Percentiles rank a stretch among this genome's conserved stretches.
These are phyloP conservation scores for Bos indicus DNA, from an alignment of 2,113 vertebrate species.

Conservation along the genomic window DNA sequence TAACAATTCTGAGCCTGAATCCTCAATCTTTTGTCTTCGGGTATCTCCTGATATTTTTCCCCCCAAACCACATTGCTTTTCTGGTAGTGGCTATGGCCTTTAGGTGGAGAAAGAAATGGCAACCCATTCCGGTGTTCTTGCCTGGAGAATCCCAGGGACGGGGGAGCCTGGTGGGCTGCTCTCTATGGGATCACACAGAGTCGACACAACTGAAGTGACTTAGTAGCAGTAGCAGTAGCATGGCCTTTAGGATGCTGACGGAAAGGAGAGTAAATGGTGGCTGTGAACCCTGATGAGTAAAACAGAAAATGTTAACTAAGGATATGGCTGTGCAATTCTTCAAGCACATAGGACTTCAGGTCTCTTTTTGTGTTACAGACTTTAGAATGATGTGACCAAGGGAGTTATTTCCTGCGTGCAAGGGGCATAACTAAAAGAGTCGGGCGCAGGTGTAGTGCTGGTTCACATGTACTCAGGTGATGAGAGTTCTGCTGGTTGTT, in stretches of 20 bases:
- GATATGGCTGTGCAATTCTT: background rate
- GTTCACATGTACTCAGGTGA: background rate
- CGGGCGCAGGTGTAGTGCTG: rapidly evolving
- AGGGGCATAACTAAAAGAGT: background rate
- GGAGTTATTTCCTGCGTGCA: rapidly evolving
- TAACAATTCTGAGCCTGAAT: background rate
- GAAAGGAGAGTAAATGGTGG: background rate
- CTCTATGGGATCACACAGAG: too few relatives aligned
- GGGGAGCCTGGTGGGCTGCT: too few relatives aligned
- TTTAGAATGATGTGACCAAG: background rate
- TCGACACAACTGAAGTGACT: too few relatives aligned
- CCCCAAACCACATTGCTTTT: background rate
- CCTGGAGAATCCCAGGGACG: too few relatives aligned
- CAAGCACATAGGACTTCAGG: background rate
- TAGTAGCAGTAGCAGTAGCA: too few relatives aligned
- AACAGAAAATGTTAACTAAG: background rate
- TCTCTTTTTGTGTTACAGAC: background rate
- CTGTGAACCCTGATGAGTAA: background rate
- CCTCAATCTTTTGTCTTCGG: background rate
- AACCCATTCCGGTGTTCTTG: too few relatives aligned
- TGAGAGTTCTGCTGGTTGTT: background rate
- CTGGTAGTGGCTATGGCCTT: background rate
- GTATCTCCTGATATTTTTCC: background rate
- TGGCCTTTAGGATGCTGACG: background rate
- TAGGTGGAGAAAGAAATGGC: background rate